Percentiles rank a stretch among this genome's conserved stretches.
Conservation (phyloP, 1,140 invertebrate species). For the Ceratosolen solmsi region DNA sequence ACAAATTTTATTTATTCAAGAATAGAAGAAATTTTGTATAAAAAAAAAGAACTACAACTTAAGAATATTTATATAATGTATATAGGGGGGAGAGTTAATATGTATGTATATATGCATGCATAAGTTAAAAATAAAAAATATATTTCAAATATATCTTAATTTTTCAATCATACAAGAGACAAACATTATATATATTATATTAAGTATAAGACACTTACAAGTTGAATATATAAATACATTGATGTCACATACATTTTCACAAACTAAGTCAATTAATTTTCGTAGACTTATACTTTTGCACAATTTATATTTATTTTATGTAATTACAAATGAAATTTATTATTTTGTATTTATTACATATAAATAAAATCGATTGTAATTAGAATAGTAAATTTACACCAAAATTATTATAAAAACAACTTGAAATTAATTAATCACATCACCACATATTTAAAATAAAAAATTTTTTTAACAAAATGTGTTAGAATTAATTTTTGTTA, state of each 20-base stretch:
- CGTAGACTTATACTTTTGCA: not conserved
- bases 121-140: too few species aligned
- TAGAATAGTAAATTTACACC: too few species aligned
- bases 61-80: too few species aligned
- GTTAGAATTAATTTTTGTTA: not conserved
- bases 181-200: not conserved
- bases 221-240: not conserved
- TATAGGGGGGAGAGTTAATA: too few species aligned
- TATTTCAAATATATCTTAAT: too few species aligned
- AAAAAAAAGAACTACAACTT: too few species aligned
- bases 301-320: not conserved
- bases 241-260: constrained; percentile 29
- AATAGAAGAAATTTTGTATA: too few species aligned
- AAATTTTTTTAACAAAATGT: not conserved
- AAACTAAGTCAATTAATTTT: constrained; percentile 1
- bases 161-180: too few species aligned
- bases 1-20: too few species aligned
- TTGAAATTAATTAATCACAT: not conserved
- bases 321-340: not conserved
- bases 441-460: not conserved
- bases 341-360: too few species aligned
- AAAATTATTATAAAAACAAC: not conserved
- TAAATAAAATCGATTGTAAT: too few species aligned
- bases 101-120: too few species aligned
- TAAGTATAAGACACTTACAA: not conserved